Base-by-base conservation (phyloP, 2,888 invertebrate species). In the Uropetala carovei region DNA sequence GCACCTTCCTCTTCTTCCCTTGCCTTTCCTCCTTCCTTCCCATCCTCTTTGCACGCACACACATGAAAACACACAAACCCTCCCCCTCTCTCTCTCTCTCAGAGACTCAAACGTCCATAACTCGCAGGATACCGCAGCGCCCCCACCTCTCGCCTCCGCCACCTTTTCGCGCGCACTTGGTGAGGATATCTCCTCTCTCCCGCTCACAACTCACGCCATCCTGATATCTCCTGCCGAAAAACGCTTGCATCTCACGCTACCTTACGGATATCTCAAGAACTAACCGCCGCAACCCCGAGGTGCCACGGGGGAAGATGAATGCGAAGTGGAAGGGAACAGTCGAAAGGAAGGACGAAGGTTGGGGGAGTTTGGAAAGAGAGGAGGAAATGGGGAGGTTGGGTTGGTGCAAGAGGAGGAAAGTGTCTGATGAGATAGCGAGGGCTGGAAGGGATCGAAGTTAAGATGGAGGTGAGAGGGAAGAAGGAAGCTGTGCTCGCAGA, bases 261-360 rank as follows among this genome's bases (percentile, higher is more conserved):
- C 89, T 89, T 89, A 64, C 89, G 89, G 89, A 89, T 60, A 64
- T 89, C 43, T 43, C 89, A 89, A 60, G 89, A 89, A 89, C 89
- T 89, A 89, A 30, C 89, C 64, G 89, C 89, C 89, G 68, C 89
- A 89, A 83, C 83, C 83, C 83, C 83, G 83, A 83, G 83, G 56
- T 83, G 83, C 56, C 83, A n/a, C n/a, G n/a, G 83, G 83, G 43
- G n/a, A 83, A 83, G 83, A 83, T 83, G 83, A 83, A 83, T 83
- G 83, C 83, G 83, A 43, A 56, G 83, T 0, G 56, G 18, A 57
- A 57, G 56, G 82, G 43, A 43, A 27, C 4, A 30, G 16, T 13
- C 30, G 82, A 14, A 43, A 9, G 82, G 30, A n/a, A n/a, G n/a
- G n/a, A n/a, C n/a, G 16, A n/a, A 57, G 56, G n/a, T n/a, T n/a